These are phyloP conservation scores for Hydrocynus forskahlii DNA, from an alignment of 2,797 vertebrate genomes.

Conservation along the genomic window DNA sequence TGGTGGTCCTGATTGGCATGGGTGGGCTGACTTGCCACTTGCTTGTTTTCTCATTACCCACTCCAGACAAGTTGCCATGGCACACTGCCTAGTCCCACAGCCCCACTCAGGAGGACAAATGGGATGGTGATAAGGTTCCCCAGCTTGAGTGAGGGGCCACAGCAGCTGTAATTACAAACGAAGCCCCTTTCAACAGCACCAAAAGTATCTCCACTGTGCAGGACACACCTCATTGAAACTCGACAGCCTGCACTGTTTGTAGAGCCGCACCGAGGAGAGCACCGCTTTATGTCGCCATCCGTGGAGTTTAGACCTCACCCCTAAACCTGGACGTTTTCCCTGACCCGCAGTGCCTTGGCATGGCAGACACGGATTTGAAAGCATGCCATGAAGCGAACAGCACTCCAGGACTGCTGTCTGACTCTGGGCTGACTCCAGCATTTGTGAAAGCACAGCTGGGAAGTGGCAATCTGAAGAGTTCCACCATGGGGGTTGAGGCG, in stretches of 20 bases:
- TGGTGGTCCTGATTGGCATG: conserved; percentile 15
- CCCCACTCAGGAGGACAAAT: conserved; percentile 42
- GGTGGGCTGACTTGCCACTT: conserved; percentile 9
- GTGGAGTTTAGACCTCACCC: conserved; percentile 26
- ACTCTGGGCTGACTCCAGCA: conserved; percentile 9
- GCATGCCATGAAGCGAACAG: conserved; percentile 35
- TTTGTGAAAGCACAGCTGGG: conserved; percentile 52
- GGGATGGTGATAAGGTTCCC: conserved; percentile 36
- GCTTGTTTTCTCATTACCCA: conserved; percentile 26
- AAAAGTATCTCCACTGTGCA: conserved; percentile 1
- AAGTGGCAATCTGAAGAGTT: conserved; percentile 35
- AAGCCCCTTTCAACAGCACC: conserved; percentile 25
- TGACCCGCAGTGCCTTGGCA: conserved; percentile 43
- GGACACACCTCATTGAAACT: conserved; percentile 39
- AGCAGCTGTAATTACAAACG: conserved; percentile 43
- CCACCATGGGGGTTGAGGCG: conserved; percentile 19
- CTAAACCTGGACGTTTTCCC: conserved; percentile 26
- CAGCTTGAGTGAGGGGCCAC: conserved; percentile 16
- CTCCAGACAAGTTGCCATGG: conserved; percentile 24
- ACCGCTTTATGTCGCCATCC: background rate
- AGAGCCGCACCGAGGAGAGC: conserved; percentile 29
- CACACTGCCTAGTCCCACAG: conserved; percentile 11
- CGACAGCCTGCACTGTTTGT: conserved; percentile 21
- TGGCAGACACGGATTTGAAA: conserved; percentile 45
- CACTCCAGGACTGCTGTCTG: conserved; percentile 26